Percentiles rank a stretch among this genome's conserved stretches.
Evolutionary conservation across 2,888 invertebrate genomes (phyloP).

Genomic region (Pilophorus perplexus): DNA sequence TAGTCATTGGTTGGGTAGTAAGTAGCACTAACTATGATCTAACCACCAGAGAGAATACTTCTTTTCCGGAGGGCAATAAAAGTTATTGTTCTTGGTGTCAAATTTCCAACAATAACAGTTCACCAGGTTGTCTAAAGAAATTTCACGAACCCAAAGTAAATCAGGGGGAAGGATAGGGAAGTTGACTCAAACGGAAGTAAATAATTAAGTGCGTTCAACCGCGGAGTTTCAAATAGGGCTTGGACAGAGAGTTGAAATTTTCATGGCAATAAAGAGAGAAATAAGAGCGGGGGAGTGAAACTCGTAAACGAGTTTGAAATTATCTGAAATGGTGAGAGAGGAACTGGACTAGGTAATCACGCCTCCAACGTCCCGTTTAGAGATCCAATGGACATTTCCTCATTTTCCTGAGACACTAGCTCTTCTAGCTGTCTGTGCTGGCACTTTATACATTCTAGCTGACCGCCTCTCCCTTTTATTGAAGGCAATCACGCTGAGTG

Average conservation of each 20-base stretch:
- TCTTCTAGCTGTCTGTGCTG: neutral
- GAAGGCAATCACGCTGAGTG: conserved; percentile 2
- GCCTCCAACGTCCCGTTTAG: conserved; percentile 38
- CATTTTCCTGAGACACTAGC: conserved; percentile 7
- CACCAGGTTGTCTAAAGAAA: too few relatives aligned
- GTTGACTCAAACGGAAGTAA: too few relatives aligned
- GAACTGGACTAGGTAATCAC: conserved; percentile 37
- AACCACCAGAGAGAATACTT: too few relatives aligned
- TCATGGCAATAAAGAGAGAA: conserved; percentile 32
- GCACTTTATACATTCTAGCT: neutral
- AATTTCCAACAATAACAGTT: too few relatives aligned
- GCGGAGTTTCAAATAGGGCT: conserved; percentile 18
- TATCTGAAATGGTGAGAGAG: conserved; percentile 27
- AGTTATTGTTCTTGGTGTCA: too few relatives aligned
- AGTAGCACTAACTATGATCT: too few relatives aligned
- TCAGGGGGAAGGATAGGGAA: too few relatives aligned
- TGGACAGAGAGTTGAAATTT: conserved; percentile 17
- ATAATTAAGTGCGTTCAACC: conserved; percentile 17
- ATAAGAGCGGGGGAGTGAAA: conserved; percentile 7
- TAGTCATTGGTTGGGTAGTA: too few relatives aligned
- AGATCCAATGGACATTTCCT: conserved; percentile 28
- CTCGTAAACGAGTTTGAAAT: conserved; percentile 25
- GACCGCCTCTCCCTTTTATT: conserved; percentile 2
- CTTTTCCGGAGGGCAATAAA: too few relatives aligned
- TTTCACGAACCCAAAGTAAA: too few relatives aligned